Percentiles rank a stretch among this genome's conserved stretches.
Evolutionary conservation across 37 sponge, comb jelly and placozoan species (phyloP).

Genomic region (Diacarnus erythraeanus): DNA sequence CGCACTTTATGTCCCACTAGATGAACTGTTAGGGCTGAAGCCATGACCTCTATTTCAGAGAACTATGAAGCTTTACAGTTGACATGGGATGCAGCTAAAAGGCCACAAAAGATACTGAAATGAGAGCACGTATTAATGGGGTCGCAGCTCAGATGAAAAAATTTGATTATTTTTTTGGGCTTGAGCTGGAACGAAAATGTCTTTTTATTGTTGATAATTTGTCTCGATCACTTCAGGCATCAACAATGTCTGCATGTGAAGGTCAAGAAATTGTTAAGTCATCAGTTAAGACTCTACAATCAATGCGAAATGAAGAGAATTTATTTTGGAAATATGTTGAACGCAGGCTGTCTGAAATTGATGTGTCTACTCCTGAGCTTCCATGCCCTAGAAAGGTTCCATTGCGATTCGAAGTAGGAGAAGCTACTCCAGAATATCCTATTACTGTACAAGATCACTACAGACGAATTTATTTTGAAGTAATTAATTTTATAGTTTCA

Average conservation of each 20-base stretch:
- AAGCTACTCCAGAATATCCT: conserved; percentile 34
- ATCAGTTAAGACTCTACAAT: conserved; percentile 9
- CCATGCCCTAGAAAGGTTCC: conserved; percentile 37
- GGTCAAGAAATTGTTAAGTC: background rate
- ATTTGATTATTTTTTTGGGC: conserved; percentile 41
- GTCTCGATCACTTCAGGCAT: background rate
- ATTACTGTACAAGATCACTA: conserved; percentile 29
- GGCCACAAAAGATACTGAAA: conserved; percentile 49
- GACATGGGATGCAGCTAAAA: conserved; percentile 32
- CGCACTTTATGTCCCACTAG: conserved; percentile 46
- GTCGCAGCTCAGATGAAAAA: conserved; percentile 53
- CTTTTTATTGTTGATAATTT: conserved; percentile 14
- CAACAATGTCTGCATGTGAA: conserved; percentile 14
- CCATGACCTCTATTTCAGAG: conserved; percentile 47
- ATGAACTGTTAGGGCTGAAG: conserved; percentile 54
- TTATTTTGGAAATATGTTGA: conserved; percentile 20
- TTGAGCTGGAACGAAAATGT: conserved; percentile 7
- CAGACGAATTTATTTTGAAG: conserved; percentile 37
- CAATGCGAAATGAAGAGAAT: conserved; percentile 7
- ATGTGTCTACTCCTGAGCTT: conserved; percentile 23
- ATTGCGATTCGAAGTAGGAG: conserved; percentile 26
- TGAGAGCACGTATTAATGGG: conserved; percentile 49
- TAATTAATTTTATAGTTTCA: background rate
- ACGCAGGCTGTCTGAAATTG: background rate
- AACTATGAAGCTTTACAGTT: conserved; percentile 43